These are phyloP conservation scores for Mormyrus hasselquistii DNA, from an alignment of 2,797 vertebrate species.

Conservation along the genomic window DNA sequence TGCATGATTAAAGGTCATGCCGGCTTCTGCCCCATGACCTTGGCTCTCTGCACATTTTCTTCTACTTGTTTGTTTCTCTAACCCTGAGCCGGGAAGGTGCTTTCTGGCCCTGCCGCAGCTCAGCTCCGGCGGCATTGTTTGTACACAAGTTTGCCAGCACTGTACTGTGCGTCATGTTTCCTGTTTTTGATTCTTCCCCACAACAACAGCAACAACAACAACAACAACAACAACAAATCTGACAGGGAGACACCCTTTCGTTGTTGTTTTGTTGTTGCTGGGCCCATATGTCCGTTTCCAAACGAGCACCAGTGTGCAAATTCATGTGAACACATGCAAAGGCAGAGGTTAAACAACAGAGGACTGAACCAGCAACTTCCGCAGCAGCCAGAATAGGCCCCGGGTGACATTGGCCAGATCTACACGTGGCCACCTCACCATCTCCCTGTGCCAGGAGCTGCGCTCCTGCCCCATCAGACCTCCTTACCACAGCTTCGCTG, in stretches of 20 bases:
- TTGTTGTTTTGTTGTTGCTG: neutral
- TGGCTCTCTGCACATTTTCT: neutral
- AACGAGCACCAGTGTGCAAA: neutral
- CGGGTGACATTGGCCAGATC: neutral
- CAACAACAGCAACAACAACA: neutral
- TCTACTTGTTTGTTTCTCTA: neutral
- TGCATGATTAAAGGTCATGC: constrained; percentile 60
- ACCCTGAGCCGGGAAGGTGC: neutral
- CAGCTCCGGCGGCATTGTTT: neutral
- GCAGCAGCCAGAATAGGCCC: neutral
- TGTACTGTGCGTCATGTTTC: neutral
- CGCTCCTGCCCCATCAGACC: neutral
- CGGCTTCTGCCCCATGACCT: neutral
- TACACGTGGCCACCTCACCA: neutral
- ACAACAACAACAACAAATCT: neutral
- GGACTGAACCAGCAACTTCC: neutral
- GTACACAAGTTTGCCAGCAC: neutral
- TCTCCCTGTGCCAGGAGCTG: neutral
- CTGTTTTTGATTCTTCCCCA: neutral
- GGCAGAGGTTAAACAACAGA: neutral
- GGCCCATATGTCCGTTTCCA: neutral
- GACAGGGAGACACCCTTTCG: neutral
- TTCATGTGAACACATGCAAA: neutral
- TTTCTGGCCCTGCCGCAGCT: neutral
- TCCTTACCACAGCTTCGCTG: neutral